Evolutionary conservation across 2,888 invertebrate species (phyloP).

Genomic region (Cataglyphis altisquamis): DNA sequence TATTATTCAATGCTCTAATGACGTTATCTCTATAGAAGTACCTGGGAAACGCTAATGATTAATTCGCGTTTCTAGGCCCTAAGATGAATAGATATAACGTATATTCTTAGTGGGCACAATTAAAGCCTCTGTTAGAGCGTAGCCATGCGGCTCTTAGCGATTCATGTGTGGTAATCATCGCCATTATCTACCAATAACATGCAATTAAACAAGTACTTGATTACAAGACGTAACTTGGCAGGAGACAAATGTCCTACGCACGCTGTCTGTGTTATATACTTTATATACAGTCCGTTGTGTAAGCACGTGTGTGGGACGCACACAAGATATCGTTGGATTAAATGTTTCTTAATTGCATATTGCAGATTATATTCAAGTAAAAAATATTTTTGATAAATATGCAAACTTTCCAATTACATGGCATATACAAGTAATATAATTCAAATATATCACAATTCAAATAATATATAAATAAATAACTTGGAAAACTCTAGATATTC

Average conservation of each 20-base stretch:
- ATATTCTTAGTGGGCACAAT: slow-evolving; percentile 71
- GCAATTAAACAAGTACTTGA: slow-evolving; percentile 71
- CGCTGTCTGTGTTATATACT: slow-evolving; percentile 55
- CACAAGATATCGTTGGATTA: slow-evolving; percentile 30
- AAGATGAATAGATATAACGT: slow-evolving; percentile 71
- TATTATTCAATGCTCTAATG: slow-evolving; percentile 69
- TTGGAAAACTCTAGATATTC: too few species aligned
- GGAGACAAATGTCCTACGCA: slow-evolving; percentile 68
- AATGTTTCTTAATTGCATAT: slow-evolving; percentile 26
- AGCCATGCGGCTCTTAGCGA: slow-evolving; percentile 66
- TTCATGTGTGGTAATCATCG: slow-evolving; percentile 72
- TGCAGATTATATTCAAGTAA: not conserved
- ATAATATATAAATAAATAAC: too few species aligned
- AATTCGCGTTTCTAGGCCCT: slow-evolving; percentile 63
- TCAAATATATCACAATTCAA: too few species aligned
- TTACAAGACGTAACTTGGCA: slow-evolving; percentile 52
- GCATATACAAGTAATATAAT: not conserved
- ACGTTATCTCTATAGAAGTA: slow-evolving; percentile 67
- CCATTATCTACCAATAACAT: slow-evolving; percentile 76
- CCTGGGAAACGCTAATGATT: slow-evolving; percentile 67
- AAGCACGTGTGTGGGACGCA: slow-evolving; percentile 24
- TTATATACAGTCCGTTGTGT: slow-evolving; percentile 47
- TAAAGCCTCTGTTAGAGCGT: slow-evolving; percentile 70
- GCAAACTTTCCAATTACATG: not conserved
- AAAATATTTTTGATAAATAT: not conserved